phyloP scores from a whole-genome alignment of 2,797 vertebrate genomes.

The Acridotheres tristis region DNA sequence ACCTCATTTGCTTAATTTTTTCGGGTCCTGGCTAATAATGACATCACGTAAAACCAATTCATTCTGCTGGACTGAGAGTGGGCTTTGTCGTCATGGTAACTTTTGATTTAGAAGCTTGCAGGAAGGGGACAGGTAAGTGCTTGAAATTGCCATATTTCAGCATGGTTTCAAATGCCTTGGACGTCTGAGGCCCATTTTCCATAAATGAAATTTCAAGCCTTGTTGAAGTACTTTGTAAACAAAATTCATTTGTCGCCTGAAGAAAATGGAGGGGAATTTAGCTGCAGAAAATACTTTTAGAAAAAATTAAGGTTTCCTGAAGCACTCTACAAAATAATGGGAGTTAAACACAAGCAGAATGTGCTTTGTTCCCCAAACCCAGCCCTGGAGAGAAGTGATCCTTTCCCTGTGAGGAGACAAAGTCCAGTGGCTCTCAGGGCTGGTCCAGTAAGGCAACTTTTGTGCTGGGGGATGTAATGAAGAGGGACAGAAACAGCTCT shows the following conservation, averaged over 20 bases:
- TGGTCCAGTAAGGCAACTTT: neutral
- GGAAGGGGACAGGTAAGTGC: slow-evolving; percentile 51
- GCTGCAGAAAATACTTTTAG: neutral
- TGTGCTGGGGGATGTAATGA: neutral
- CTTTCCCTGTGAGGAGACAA: neutral
- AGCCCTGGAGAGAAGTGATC: neutral
- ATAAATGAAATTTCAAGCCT: slow-evolving; percentile 41
- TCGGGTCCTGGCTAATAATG: slow-evolving; percentile 17
- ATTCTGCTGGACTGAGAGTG: slow-evolving; percentile 26
- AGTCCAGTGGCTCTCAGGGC: neutral
- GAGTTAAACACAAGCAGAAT: neutral
- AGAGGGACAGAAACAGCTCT: neutral
- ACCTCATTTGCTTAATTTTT: slow-evolving; percentile 12
- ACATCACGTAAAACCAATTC: neutral
- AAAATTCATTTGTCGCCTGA: slow-evolving; percentile 22
- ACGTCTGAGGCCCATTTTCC: slow-evolving; percentile 6
- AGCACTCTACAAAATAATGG: neutral
- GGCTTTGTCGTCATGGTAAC: slow-evolving; percentile 49
- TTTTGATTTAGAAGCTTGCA: slow-evolving; percentile 13
- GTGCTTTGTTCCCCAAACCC: neutral
- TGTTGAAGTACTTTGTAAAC: slow-evolving; percentile 32
- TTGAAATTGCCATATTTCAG: slow-evolving; percentile 56
- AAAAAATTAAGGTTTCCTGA: neutral
- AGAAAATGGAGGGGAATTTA: neutral
- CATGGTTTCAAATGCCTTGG: slow-evolving; percentile 8